Percentiles rank a stretch among this genome's conserved stretches.
Conservation (phyloP, 2,888 invertebrate species). For the Merodon equestris region DNA sequence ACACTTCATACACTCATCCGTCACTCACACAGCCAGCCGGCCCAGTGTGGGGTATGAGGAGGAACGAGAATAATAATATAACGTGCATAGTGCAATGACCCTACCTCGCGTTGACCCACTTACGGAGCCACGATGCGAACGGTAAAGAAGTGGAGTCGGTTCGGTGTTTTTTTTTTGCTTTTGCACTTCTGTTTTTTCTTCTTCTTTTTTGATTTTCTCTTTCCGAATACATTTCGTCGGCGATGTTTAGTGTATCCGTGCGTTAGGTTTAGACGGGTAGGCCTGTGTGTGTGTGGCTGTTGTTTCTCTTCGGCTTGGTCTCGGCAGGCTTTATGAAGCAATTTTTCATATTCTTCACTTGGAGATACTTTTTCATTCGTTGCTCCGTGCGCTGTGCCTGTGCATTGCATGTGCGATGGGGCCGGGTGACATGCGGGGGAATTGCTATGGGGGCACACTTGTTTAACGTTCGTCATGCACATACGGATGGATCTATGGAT, state of each 20-base stretch:
- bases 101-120: slow-evolving; percentile 79
- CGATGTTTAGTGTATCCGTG: slow-evolving; percentile 6
- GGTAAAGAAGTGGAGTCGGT: slow-evolving; percentile 73
- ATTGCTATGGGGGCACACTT: slow-evolving; percentile 43
- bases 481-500: too few species aligned
- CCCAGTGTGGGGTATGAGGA: slow-evolving; percentile 36
- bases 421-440: not conserved
- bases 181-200: slow-evolving; percentile 29
- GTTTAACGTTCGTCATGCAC: slow-evolving; percentile 40
- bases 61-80: slow-evolving; percentile 63
- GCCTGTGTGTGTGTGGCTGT: not conserved
- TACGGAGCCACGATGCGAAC: slow-evolving; percentile 78
- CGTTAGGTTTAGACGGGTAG: not conserved
- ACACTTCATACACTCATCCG: slow-evolving; percentile 14
- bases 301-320: slow-evolving; percentile 31
- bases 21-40: slow-evolving; percentile 30
- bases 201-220: slow-evolving; percentile 32
- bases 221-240: too few species aligned
- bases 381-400: slow-evolving; percentile 3
- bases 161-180: slow-evolving; percentile 47
- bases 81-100: slow-evolving; percentile 78
- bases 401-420: slow-evolving; percentile 17
- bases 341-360: slow-evolving; percentile 52
- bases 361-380: slow-evolving; percentile 45
- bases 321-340: slow-evolving; percentile 32